Conservation (phyloP, 2,797 vertebrate genomes). For the Coregonus ussuriensis region DNA sequence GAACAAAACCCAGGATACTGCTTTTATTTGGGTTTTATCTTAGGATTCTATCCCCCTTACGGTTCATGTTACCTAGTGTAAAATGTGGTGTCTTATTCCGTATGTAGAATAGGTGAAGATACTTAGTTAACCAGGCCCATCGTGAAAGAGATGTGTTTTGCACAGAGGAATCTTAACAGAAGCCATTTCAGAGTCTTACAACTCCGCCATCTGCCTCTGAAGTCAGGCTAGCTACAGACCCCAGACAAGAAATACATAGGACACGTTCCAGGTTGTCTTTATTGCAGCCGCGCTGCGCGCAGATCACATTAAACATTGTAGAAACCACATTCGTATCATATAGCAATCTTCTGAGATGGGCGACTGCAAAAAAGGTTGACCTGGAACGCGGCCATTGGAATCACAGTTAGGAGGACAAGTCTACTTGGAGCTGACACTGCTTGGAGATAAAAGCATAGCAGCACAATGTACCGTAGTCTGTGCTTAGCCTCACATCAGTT, state of each 20-base stretch:
- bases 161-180: slow-evolving; percentile 11
- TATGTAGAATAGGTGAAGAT: not conserved
- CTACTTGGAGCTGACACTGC: not conserved
- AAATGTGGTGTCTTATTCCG: not conserved
- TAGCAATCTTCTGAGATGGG: not conserved
- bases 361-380: not conserved
- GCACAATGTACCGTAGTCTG: not conserved
- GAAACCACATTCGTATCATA: not conserved
- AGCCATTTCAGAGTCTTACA: slow-evolving; percentile 3
- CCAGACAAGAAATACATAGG: not conserved
- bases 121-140: not conserved
- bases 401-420: slow-evolving; percentile 5
- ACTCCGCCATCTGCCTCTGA: no score
- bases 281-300: not conserved
- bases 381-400: not conserved
- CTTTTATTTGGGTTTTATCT: not conserved
- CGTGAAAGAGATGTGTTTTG: not conserved
- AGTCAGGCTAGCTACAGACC: not conserved
- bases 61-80: not conserved
- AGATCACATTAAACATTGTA: not conserved
- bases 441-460: not conserved
- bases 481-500: slow-evolving; percentile 1
- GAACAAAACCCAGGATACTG: not conserved
- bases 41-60: not conserved
- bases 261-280: not conserved